Evolutionary conservation across 1,140 invertebrate species (phyloP), one percentile per base, ranked within the genome.

Genomic region (Brachionus sp.): DNA sequence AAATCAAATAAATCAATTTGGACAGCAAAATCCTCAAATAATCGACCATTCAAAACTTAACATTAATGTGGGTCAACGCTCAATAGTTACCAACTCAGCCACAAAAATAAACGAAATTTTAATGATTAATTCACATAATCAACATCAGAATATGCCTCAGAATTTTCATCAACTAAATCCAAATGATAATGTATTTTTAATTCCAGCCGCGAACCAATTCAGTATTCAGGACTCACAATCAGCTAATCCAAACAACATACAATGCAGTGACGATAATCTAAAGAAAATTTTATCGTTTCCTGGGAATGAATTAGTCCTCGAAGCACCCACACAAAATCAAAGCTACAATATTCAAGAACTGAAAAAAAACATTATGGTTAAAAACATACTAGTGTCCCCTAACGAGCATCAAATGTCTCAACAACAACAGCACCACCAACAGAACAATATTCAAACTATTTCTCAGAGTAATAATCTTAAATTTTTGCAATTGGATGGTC

Each of bases 81-180:
- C 64, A n/a, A 33, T 68, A 33, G 39, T 33, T 7, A 70, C 66
- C 7, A 70, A 70, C 16, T 39, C 66, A 25, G 70, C 70, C 23
- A 75, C 70, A n/a, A 75, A 75, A 75, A 75, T 75, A 25, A 75
- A 75, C 13, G 70, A 75, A 75, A 75, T 75, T 46, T 6, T 75
- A 25, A 50, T 75, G 70, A 44, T 75, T 19, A 75, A 68, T 25
- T 37, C 25, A n/a, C 25, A 68, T 10, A 35, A 46, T 75, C 39
- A 75, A 29, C 37, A 46, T 3, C 42, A 68, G 13, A 35, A 13
- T 33, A 12, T n/a, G n/a, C 3, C 35, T 9, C 70, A 44, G 44
- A 75, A 25, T 46, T 75, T 46, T 33, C 70, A 46, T 25, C 37
- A 75, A 46, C 9, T 75, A 1, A 75, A 75, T 19, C 12, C 42